Percentiles rank a stretch among this genome's conserved stretches.
These are phyloP conservation scores for Apus apus DNA, from an alignment of 2,113 vertebrate genomes.

Conservation along the genomic window DNA sequence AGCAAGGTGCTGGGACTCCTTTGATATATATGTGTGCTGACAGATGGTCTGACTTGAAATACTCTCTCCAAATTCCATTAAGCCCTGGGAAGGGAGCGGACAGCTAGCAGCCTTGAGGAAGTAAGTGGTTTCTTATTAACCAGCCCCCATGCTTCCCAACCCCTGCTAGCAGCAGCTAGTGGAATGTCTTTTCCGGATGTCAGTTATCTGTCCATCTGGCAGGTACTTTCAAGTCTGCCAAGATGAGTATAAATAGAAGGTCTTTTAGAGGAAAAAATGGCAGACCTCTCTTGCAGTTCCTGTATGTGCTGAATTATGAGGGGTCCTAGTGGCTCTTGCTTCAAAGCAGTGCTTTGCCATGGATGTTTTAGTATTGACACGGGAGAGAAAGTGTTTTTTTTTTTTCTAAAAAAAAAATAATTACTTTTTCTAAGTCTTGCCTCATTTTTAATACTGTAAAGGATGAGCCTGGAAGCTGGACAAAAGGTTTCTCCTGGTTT, in stretches of 20 bases:
- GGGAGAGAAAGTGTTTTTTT: background rate
- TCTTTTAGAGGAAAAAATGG: background rate
- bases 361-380: background rate
- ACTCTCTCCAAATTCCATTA: slow-evolving; percentile 48
- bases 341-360: background rate
- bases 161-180: slow-evolving; percentile 49
- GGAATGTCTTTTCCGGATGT: slow-evolving; percentile 24
- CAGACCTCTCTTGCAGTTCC: background rate
- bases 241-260: slow-evolving; percentile 19
- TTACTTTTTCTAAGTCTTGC: background rate
- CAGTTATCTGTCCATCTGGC: slow-evolving; percentile 58
- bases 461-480: background rate
- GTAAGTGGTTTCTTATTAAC: slow-evolving; percentile 53
- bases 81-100: background rate
- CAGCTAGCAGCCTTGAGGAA: slow-evolving; percentile 9
- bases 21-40: slow-evolving; percentile 1
- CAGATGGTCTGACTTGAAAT: slow-evolving; percentile 46
- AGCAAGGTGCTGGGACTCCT: background rate
- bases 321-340: background rate
- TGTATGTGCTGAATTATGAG: background rate
- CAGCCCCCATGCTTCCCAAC: background rate
- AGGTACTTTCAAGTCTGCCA: slow-evolving; percentile 38
- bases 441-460: background rate
- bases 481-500: background rate
- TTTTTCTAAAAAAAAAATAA: background rate